Conservation (phyloP, 2,797 vertebrate species). For the Falco concolor region DNA sequence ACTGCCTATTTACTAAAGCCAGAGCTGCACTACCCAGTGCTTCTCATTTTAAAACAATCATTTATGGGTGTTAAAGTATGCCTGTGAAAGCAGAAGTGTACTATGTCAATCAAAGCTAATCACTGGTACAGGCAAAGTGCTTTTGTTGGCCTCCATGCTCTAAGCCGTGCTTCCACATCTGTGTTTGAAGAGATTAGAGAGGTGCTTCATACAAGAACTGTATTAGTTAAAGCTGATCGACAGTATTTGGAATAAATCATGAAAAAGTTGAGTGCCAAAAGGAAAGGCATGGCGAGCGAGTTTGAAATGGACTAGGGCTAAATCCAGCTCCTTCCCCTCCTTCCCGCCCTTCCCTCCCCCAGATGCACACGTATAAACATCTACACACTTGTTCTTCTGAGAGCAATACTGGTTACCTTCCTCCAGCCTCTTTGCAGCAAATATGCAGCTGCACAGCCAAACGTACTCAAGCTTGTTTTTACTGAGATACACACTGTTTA, state of each 20-base stretch:
- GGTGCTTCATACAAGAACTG: conserved; percentile 79
- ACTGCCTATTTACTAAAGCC: conserved; percentile 53
- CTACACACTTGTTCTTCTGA: neutral
- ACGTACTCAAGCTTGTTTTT: neutral
- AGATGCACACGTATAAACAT: neutral
- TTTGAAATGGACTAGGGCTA: conserved; percentile 45
- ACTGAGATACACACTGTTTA: neutral
- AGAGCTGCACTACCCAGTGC: conserved; percentile 42
- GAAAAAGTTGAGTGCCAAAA: conserved; percentile 74
- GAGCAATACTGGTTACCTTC: neutral
- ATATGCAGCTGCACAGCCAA: neutral
- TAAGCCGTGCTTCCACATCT: conserved; percentile 78
- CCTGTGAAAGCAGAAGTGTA: conserved; percentile 74
- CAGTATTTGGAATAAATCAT: conserved; percentile 78
- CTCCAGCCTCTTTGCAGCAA: neutral
- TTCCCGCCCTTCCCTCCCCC: neutral
- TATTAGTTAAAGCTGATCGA: conserved; percentile 80
- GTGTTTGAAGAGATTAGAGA: conserved; percentile 83
- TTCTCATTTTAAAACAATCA: conserved; percentile 76
- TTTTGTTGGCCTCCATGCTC: conserved; percentile 80
- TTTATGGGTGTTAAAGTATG: conserved; percentile 73
- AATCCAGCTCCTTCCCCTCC: neutral
- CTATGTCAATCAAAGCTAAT: conserved; percentile 82
- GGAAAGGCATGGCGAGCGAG: conserved; percentile 45
- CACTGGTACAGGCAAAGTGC: conserved; percentile 78